Percentiles rank a stretch among this genome's conserved stretches.
Evolutionary conservation across 2,797 vertebrate genomes (phyloP).

Genomic region (Anisognathus igniventris): DNA sequence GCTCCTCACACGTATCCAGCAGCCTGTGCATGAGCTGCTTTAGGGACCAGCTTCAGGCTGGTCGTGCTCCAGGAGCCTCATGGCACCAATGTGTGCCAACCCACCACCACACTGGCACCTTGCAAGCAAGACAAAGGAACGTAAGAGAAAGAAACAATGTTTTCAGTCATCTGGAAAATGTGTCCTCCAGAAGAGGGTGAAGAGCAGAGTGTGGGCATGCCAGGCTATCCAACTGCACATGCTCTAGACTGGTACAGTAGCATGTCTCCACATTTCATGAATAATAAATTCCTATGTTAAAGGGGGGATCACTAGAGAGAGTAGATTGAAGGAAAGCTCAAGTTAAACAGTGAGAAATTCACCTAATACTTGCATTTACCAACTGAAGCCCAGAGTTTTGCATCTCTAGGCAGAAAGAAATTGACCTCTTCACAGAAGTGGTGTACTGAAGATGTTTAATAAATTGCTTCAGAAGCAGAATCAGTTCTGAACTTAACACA

Average conservation of each 20-base stretch:
- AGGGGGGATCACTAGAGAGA: not conserved
- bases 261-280: not conserved
- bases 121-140: not conserved
- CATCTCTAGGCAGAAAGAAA: constrained; percentile 50
- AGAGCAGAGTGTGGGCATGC: not conserved
- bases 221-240: not conserved
- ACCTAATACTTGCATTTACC: not conserved
- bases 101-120: not conserved
- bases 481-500: constrained; percentile 35
- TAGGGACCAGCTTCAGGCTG: not conserved
- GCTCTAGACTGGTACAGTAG: not conserved
- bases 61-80: not conserved
- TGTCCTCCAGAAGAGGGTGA: not conserved
- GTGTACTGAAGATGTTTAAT: constrained; percentile 39
- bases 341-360: not conserved
- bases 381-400: constrained; percentile 1
- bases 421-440: constrained; percentile 54
- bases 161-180: not conserved
- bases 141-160: not conserved
- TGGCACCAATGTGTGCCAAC: not conserved
- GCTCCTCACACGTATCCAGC: not conserved
- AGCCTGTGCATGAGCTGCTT: not conserved
- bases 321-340: not conserved
- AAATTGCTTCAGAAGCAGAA: constrained; percentile 57
- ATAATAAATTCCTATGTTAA: not conserved